Evolutionary conservation across 2,113 vertebrate species (phyloP).

Genomic region (Pachypanchax playfairii): DNA sequence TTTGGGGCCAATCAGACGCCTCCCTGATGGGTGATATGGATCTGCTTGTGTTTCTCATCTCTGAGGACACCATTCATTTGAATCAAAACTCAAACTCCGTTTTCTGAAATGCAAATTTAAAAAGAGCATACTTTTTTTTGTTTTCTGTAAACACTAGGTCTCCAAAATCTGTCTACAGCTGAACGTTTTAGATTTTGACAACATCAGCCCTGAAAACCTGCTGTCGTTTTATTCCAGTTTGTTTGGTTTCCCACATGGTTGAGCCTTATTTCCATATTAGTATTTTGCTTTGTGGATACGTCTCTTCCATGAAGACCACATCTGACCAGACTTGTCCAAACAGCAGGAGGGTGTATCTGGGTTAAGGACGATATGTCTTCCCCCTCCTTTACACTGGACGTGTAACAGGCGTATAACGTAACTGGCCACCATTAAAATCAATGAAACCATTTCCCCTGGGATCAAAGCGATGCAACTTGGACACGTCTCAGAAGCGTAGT

Average conservation of each 20-base stretch:
- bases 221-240: neutral
- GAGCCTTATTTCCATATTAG: neutral
- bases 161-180: neutral
- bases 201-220: too few species aligned
- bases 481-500: too few species aligned
- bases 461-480: too few species aligned
- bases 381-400: too few species aligned
- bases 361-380: neutral
- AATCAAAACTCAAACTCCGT: neutral
- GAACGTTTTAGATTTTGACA: neutral
- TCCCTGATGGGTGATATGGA: neutral
- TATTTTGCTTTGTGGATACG: neutral
- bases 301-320: neutral
- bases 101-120: neutral
- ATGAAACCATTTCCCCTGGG: too few species aligned
- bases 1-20: too few species aligned
- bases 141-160: neutral
- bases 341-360: neutral
- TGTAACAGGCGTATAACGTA: too few species aligned
- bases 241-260: too few species aligned
- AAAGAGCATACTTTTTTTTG: neutral
- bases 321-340: neutral
- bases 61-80: neutral
- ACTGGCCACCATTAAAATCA: too few species aligned
- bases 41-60: neutral